Evolutionary conservation across 2,888 invertebrate genomes (phyloP).

Genomic region (Hanleya hanleyi): DNA sequence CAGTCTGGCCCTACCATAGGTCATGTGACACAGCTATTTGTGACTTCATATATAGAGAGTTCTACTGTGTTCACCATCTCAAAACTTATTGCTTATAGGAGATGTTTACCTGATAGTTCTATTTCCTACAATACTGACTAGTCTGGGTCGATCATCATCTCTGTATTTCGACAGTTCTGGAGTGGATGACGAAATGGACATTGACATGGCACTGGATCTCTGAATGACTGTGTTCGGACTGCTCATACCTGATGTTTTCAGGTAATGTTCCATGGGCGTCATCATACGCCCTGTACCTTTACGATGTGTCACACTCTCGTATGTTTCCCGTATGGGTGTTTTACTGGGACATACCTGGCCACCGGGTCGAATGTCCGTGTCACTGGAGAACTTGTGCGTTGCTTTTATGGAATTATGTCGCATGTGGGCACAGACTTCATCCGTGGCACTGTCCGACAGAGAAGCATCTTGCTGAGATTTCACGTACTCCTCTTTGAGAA

Average conservation of each 20-base stretch:
- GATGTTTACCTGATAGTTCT: slow-evolving; percentile 15
- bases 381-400: slow-evolving; percentile 50
- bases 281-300: too few species aligned
- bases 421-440: not conserved
- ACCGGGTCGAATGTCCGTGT: slow-evolving; percentile 55
- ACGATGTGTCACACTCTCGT: too few species aligned
- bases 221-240: too few species aligned
- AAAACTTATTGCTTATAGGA: too few species aligned
- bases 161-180: slow-evolving; percentile 40
- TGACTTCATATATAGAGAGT: too few species aligned
- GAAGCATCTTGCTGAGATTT: slow-evolving; percentile 3
- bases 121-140: slow-evolving; percentile 12
- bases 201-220: slow-evolving; percentile 11
- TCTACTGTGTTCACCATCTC: too few species aligned
- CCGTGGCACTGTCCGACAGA: not conserved
- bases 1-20: too few species aligned
- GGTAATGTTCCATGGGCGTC: not conserved
- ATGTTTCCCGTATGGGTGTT: not conserved
- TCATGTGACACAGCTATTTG: too few species aligned
- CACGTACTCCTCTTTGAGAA: slow-evolving; percentile 57
- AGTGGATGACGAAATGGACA: slow-evolving; percentile 42
- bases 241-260: too few species aligned
- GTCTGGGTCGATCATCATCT: not conserved
- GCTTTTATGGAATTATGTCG: not conserved
- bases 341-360: not conserved